phyloP scores from a whole-genome alignment of 1,140 invertebrate species.

The Ceratina calcarata region DNA sequence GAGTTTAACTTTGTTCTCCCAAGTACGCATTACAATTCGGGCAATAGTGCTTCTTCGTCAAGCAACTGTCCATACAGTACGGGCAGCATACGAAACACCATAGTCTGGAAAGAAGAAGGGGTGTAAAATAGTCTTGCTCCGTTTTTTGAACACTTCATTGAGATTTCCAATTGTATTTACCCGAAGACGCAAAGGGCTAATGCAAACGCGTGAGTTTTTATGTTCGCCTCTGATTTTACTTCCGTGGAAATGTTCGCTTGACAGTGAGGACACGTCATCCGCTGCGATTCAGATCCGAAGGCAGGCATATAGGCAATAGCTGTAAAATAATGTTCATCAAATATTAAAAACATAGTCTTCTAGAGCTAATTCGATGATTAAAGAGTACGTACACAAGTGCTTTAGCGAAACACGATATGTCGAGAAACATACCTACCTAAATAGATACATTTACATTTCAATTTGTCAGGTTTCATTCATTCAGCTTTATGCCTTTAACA shows the following conservation, averaged over 20 bases:
- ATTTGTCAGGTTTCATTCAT: conserved; percentile 2
- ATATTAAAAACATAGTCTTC: neutral
- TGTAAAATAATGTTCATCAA: conserved; percentile 9
- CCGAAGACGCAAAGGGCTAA: conserved; percentile 81
- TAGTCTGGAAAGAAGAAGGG: conserved; percentile 78
- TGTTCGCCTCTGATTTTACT: conserved; percentile 79
- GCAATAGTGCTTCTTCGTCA: conserved; percentile 85
- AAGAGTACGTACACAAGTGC: too few species aligned
- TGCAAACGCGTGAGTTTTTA: conserved; percentile 83
- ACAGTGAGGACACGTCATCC: conserved; percentile 81
- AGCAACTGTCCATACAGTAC: conserved; percentile 85
- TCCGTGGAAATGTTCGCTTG: conserved; percentile 77
- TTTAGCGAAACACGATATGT: too few species aligned
- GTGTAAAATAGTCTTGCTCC: neutral
- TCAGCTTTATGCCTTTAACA: neutral
- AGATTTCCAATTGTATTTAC: conserved; percentile 68
- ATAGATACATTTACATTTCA: neutral
- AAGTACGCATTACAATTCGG: conserved; percentile 84
- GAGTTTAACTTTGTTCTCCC: conserved; percentile 76
- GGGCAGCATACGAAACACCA: conserved; percentile 84
- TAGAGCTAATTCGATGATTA: too few species aligned
- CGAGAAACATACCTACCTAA: too few species aligned
- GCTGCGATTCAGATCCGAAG: conserved; percentile 78
- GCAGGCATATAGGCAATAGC: conserved; percentile 54
- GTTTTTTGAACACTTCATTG: conserved; percentile 4